Percentiles rank a stretch among this genome's conserved stretches.
Conservation (phyloP, 2,113 vertebrate species). For the Passer montanus region DNA sequence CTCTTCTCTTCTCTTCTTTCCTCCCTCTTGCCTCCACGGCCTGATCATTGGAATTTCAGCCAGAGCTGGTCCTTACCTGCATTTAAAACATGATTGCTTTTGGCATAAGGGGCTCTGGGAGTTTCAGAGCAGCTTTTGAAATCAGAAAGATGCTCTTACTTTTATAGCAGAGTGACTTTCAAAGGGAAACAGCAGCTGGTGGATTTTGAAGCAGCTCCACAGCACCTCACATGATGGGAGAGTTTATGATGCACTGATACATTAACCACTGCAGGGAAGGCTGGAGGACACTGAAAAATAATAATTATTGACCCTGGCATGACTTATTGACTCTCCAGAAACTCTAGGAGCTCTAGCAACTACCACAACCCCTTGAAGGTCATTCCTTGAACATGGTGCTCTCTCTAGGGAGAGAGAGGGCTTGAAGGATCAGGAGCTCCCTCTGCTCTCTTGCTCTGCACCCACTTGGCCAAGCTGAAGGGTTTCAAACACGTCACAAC, state of each 20-base stretch:
- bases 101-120: not conserved
- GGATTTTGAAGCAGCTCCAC: not conserved
- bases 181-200: not conserved
- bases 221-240: not conserved
- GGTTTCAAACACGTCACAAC: not conserved
- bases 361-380: not conserved
- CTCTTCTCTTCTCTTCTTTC: no score
- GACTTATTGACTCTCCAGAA: not conserved
- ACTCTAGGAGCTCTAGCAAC: not conserved
- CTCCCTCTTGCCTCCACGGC: not conserved
- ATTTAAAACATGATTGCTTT: not conserved
- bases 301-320: not conserved
- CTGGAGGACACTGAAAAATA: not conserved
- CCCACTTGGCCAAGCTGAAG: not conserved
- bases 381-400: not conserved
- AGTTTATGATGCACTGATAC: no score
- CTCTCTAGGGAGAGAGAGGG: not conserved
- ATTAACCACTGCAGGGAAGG: not conserved
- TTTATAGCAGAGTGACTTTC: not conserved
- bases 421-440: not conserved
- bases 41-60: not conserved
- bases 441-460: not conserved
- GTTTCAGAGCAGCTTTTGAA: not conserved
- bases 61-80: not conserved
- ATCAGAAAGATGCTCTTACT: not conserved